Evolutionary conservation across 2,888 invertebrate genomes (phyloP), one percentile per base, ranked within the genome.

Genomic region (Hyles lineata): DNA sequence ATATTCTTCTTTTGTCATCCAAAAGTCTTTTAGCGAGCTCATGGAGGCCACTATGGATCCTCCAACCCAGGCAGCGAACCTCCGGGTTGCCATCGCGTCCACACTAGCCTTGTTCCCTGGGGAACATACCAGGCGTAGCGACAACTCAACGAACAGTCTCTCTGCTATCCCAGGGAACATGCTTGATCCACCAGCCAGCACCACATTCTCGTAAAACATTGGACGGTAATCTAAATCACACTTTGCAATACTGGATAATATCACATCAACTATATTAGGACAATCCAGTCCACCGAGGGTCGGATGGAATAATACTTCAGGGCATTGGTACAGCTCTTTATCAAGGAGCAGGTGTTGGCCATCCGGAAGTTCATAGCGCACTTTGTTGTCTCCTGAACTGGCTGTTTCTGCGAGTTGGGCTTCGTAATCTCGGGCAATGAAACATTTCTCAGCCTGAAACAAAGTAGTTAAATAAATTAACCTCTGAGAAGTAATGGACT

Each of bases 51-150:
- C 93, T 92, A 99, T 98, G 87, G 99, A 99, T 73, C 99, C 99
- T 87, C 99, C 99, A 94, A 98, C 97, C 99, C 99, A 99, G 80
- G 98, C 98, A 83, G 98, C 98, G 95, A 98, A 98, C 88, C 98
- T 98, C 89, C 98, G 96, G 93, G 98, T 98, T 74, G 98, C 97
- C 80, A 98, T 97, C 75, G 98, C 98, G 89, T 98, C 90, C 6
- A 92, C 81, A 0, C 77, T 97, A 89, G 97, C 97, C 92, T 96
- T 97, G 90, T 97, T 96, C 91, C 97, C 96, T 91, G 80, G 76
- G 21, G 75, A 58, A 21, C n/a, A 61, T 21, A 78, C 82, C 32
- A 78, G 70, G 29, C 77, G 97, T 96, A 87, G 96, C 95, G 81
- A 96, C 95, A 90, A 96, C 96, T 99, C 99, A 91, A 97, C 97